Base-by-base conservation (phyloP, 2,888 invertebrate genomes). In the Polyommatus iphigenia region DNA sequence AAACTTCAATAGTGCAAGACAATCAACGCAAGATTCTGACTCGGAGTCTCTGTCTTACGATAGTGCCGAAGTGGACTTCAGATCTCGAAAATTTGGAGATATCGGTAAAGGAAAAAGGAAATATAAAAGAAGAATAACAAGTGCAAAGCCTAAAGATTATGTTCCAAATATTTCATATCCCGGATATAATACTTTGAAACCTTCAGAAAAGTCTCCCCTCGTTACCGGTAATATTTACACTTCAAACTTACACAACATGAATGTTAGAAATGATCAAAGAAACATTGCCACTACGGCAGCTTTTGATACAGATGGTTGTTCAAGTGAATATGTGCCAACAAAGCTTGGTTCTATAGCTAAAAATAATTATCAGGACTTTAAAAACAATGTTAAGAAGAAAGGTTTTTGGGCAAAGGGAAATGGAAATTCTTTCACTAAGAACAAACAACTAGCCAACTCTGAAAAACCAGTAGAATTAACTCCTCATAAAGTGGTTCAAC, bases 391-490 rank as follows among this genome's bases (percentile, higher is more conserved):
- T 1, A 87, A 87, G 78, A 90, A 84, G 80, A 92, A 91, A 82
- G 94, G 94, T 13, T 94, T 85, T 80, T 94, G 94, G 94, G 93
- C 92, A 8, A 93, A 93, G 84, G 93, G 90, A 10, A 92, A 93
- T 87, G 89, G 91, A 32, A 82, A 84, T 76, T 83, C 88, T 75
- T 81, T 89, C 73, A 81, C 82, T 46, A 87, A 84, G 81, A 87
- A 85, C 80, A 83, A 83, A 78, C 80, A 82, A 76, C 84, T 78
- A 82, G 82, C 82, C 80, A 82, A 80, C 67, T 79, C 36, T 72
- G 77, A 79, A 18, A 78, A 81, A 78, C 59, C 50, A 46, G 59
- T 80, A 8, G 80, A 79, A 77, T 41, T 46, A 46, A 79, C 78
- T 78, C 13, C 71, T 67, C 6, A 18, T 59, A 76, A 76, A 57